Conservation (phyloP, 2,888 invertebrate species). For the Machimus atricapillus region DNA sequence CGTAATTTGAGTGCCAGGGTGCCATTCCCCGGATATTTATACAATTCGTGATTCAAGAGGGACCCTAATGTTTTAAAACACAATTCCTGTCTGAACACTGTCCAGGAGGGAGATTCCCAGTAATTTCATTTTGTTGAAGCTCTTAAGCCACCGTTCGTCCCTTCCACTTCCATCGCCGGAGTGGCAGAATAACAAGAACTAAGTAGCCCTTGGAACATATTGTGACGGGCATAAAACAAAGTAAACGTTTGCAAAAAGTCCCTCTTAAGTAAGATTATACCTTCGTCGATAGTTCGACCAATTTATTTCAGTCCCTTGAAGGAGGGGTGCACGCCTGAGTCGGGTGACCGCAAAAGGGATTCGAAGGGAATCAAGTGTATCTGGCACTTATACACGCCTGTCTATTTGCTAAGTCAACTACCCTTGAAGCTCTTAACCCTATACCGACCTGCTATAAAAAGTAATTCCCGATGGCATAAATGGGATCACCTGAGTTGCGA, state of each 20-base stretch:
- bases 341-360: neutral
- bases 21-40: neutral
- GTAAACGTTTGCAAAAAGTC: slow-evolving; percentile 3
- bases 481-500: slow-evolving; percentile 16
- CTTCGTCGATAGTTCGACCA: slow-evolving; percentile 1
- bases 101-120: neutral
- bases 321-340: neutral
- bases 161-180: neutral
- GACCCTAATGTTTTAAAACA: neutral
- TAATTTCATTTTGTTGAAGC: neutral
- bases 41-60: neutral
- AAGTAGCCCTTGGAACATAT: neutral
- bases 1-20: neutral
- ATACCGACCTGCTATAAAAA: slow-evolving; percentile 18
- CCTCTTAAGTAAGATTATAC: slow-evolving; percentile 14
- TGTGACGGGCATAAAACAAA: slow-evolving; percentile 4
- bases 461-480: neutral
- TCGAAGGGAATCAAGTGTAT: neutral
- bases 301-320: neutral
- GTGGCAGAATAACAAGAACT: neutral
- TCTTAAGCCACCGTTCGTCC: neutral
- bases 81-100: neutral
- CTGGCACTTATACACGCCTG: neutral
- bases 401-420: slow-evolving; percentile 22
- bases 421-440: slow-evolving; percentile 3